Evolutionary conservation across 2,797 vertebrate genomes (phyloP).

Genomic region (Mionectes olivaceus): DNA sequence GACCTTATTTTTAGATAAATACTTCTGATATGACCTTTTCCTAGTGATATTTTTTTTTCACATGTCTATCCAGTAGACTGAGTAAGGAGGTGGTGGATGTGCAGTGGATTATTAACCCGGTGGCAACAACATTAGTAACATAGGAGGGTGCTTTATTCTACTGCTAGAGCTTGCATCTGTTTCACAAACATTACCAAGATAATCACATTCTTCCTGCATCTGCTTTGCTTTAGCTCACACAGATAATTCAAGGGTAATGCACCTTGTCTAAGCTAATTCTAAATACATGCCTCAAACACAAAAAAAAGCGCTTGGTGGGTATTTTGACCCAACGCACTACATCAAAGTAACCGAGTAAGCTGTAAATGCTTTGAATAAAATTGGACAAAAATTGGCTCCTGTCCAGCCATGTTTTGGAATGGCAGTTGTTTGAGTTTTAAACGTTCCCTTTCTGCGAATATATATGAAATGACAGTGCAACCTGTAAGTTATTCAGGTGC

Average conservation of each 20-base stretch:
- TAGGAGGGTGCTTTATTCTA: conserved; percentile 47
- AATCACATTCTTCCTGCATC: conserved; percentile 69
- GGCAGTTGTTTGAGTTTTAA: conserved; percentile 9
- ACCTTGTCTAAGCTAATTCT: conserved; percentile 72
- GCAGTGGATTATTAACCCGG: conserved; percentile 39
- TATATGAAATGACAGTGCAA: neutral
- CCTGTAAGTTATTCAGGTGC: neutral
- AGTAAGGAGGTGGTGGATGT: neutral
- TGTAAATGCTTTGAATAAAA: conserved; percentile 68
- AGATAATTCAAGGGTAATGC: conserved; percentile 73
- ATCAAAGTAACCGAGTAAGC: conserved; percentile 59
- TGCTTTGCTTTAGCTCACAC: conserved; percentile 70
- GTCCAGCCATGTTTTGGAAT: conserved; percentile 79
- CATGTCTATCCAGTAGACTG: neutral
- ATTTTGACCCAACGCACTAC: conserved; percentile 56
- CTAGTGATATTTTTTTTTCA: neutral
- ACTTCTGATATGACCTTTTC: conserved; percentile 15
- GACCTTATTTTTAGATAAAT: conserved; percentile 9
- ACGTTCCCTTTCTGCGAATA: neutral
- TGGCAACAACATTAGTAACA: conserved; percentile 53
- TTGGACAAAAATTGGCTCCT: conserved; percentile 78
- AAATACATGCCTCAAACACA: conserved; percentile 53
- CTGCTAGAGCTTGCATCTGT: conserved; percentile 7
- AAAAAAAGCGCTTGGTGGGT: conserved; percentile 50
- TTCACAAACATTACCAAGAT: conserved; percentile 67